These are phyloP conservation scores for Iselma pallidipennis DNA, from an alignment of 2,888 invertebrate species.

Conservation along the genomic window DNA sequence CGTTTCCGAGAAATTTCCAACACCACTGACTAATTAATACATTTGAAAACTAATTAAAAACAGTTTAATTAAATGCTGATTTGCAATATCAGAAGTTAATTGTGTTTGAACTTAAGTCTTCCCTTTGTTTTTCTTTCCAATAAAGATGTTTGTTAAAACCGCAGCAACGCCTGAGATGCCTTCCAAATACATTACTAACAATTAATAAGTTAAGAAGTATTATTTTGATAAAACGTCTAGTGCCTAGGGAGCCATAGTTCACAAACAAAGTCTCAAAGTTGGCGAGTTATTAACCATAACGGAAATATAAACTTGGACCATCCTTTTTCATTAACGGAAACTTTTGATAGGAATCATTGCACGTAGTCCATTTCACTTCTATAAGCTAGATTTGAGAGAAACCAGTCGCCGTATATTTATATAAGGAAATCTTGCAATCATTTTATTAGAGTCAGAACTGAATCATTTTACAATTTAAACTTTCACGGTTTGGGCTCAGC, in stretches of 20 bases:
- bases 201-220: slow-evolving; percentile 51
- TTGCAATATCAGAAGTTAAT: slow-evolving; percentile 19
- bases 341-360: slow-evolving; percentile 39
- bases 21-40: slow-evolving; percentile 27
- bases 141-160: slow-evolving; percentile 29
- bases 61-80: slow-evolving; percentile 34
- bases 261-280: slow-evolving; percentile 44
- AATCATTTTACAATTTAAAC: background rate
- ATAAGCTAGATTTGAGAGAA: background rate
- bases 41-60: slow-evolving; percentile 31
- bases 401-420: background rate
- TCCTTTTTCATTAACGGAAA: slow-evolving; percentile 50
- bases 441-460: background rate
- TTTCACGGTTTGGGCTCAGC: too few relatives aligned
- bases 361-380: slow-evolving; percentile 24
- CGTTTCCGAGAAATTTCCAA: slow-evolving; percentile 6
- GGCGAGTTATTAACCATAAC: slow-evolving; percentile 49
- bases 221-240: slow-evolving; percentile 50
- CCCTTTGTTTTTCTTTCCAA: slow-evolving; percentile 10
- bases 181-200: slow-evolving; percentile 45
- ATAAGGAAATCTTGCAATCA: background rate
- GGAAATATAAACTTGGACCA: slow-evolving; percentile 50
- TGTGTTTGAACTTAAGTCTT: slow-evolving; percentile 5
- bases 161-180: slow-evolving; percentile 38
- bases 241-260: slow-evolving; percentile 43